These are phyloP conservation scores for Cricetomys ansorgei DNA, from an alignment of 2,113 vertebrate genomes.

Conservation along the genomic window DNA sequence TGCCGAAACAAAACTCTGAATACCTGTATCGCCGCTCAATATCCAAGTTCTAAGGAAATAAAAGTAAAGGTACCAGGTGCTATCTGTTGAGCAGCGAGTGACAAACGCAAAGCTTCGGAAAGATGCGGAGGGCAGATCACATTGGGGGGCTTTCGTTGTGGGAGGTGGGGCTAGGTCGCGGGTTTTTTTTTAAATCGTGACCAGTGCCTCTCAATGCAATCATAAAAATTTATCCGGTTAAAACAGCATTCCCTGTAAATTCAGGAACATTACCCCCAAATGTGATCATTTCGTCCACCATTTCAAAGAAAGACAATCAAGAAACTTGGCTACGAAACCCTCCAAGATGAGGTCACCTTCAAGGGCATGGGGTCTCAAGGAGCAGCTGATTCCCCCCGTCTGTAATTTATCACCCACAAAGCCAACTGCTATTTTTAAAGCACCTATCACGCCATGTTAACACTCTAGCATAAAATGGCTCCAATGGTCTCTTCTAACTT, in stretches of 20 bases:
- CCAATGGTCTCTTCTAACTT: background rate
- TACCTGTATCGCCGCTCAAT: background rate
- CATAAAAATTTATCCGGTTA: background rate
- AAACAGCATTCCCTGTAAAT: background rate
- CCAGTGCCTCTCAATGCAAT: background rate
- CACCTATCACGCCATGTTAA: background rate
- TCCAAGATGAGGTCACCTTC: background rate
- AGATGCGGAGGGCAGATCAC: background rate
- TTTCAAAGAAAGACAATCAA: background rate
- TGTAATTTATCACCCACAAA: background rate
- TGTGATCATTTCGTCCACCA: no score
- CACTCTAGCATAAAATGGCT: background rate
- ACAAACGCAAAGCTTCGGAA: background rate
- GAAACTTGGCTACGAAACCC: background rate
- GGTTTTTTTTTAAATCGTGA: background rate
- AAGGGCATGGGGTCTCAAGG: accelerated
- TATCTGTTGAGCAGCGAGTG: background rate
- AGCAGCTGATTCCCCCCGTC: background rate
- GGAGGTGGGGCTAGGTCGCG: background rate
- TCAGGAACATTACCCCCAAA: background rate
- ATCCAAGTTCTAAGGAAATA: slow-evolving; percentile 16
- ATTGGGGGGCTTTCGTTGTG: background rate
- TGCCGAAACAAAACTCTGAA: background rate
- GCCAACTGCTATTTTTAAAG: background rate
- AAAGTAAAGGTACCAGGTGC: background rate